phyloP scores from a whole-genome alignment of 2,888 invertebrate species.

The Kuschelorhynchus macadamiae region DNA sequence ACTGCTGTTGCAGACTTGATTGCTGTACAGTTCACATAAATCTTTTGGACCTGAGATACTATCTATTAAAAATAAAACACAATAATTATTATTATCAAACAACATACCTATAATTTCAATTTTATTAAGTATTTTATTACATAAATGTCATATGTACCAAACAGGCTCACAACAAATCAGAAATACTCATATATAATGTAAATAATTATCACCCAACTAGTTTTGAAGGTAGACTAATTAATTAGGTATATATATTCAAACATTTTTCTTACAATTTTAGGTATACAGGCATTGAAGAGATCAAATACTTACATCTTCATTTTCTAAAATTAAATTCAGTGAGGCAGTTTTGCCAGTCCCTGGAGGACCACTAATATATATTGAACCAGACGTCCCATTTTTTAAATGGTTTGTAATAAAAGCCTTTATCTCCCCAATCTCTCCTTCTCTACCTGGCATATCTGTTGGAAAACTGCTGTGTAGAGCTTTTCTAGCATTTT shows the following conservation, averaged over 20 bases:
- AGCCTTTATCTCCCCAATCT: constrained; percentile 77
- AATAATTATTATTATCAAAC: background rate
- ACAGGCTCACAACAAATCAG: too few species aligned
- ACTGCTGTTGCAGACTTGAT: constrained; percentile 87
- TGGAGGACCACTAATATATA: constrained; percentile 97
- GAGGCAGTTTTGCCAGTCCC: constrained; percentile 98
- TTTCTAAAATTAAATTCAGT: constrained; percentile 80
- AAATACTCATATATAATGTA: too few species aligned
- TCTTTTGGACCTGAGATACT: constrained; percentile 72
- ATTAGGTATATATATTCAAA: too few species aligned
- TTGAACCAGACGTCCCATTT: constrained; percentile 79
- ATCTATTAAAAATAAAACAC: constrained; percentile 64
- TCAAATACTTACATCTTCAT: constrained; percentile 74
- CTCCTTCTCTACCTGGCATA: constrained; percentile 84
- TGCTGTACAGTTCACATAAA: constrained; percentile 91
- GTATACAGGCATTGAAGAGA: too few species aligned
- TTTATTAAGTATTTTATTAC: too few species aligned
- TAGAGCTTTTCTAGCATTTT: constrained; percentile 65
- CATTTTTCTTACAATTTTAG: too few species aligned
- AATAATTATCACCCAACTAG: too few species aligned
- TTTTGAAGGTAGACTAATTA: too few species aligned
- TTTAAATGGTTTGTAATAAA: constrained; percentile 80
- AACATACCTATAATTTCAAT: constrained; percentile 4
- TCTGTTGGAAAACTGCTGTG: constrained; percentile 63
- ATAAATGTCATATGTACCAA: too few species aligned